Percentiles rank a stretch among this genome's conserved stretches.
Conservation (phyloP, 2,113 vertebrate species). For the Danionella cerebrum region DNA sequence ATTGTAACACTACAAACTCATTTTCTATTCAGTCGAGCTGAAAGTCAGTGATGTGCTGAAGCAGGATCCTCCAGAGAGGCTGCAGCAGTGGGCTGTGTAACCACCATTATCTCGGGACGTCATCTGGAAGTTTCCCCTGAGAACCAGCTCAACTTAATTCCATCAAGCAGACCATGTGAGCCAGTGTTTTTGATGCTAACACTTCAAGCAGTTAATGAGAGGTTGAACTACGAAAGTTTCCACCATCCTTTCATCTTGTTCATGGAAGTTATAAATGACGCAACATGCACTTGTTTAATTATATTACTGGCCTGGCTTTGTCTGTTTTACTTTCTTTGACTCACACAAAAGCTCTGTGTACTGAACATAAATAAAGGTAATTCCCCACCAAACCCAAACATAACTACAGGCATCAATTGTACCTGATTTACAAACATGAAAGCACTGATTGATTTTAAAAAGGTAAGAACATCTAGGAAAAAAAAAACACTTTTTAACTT, state of each 20-base stretch:
- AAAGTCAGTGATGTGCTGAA: neutral
- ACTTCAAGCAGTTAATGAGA: conserved; percentile 28
- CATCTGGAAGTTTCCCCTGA: neutral
- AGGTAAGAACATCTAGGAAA: too few relatives aligned
- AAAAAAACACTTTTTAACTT: too few relatives aligned
- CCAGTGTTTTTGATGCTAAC: neutral
- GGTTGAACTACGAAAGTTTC: conserved; percentile 8
- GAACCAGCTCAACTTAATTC: neutral
- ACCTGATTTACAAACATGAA: neutral
- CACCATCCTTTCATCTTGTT: conserved; percentile 7
- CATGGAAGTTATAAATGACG: conserved; percentile 36
- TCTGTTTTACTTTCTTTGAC: conserved; percentile 36
- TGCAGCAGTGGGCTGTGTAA: neutral
- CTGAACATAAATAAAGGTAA: neutral
- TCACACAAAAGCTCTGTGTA: conserved; percentile 19
- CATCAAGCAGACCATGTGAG: neutral
- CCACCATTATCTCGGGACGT: neutral
- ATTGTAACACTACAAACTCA: neutral
- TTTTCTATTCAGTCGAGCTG: neutral
- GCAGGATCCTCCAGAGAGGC: neutral
- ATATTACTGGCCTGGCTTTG: conserved; percentile 23
- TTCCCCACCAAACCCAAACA: conserved; percentile 26
- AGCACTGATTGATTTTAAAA: too few relatives aligned
- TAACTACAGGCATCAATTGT: conserved; percentile 1
- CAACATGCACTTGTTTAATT: conserved; percentile 41